A percentile compares a stretch with the other conserved stretches of the same genome.
phyloP scores from a whole-genome alignment of 2,888 invertebrate species.

The Cheilosia urbana region DNA sequence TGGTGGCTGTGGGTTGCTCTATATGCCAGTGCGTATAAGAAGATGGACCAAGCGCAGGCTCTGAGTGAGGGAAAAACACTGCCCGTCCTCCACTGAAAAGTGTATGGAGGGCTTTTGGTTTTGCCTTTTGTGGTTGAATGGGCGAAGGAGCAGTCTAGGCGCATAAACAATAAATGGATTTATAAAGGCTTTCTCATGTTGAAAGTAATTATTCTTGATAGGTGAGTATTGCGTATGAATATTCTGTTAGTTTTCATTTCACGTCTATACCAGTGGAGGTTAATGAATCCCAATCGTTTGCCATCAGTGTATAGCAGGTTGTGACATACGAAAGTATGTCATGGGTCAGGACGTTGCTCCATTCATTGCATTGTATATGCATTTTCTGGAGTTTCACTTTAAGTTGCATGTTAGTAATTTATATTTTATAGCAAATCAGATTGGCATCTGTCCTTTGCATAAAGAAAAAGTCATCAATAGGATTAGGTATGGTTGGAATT shows the following conservation, averaged over 20 bases:
- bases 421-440: too few species aligned
- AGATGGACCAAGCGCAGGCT: slow-evolving; percentile 39
- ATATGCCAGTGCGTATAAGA: not conserved
- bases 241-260: not conserved
- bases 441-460: too few species aligned
- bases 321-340: too few species aligned
- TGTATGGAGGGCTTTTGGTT: not conserved
- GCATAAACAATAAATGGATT: slow-evolving; percentile 12
- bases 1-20: slow-evolving; percentile 29
- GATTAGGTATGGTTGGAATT: too few species aligned
- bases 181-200: slow-evolving; percentile 28
- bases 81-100: not conserved
- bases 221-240: not conserved
- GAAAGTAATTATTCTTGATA: slow-evolving; percentile 15
- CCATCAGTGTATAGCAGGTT: too few species aligned
- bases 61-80: not conserved
- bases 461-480: too few species aligned
- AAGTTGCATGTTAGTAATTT: too few species aligned
- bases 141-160: not conserved
- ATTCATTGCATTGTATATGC: too few species aligned
- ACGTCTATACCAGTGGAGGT: too few species aligned
- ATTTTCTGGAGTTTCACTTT: too few species aligned
- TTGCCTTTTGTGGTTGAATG: not conserved
- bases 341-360: too few species aligned
- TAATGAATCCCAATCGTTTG: too few species aligned